Percentiles rank a stretch among this genome's conserved stretches.
These are phyloP conservation scores for Danio choprae DNA, from an alignment of 2,797 vertebrate genomes.

Conservation along the genomic window DNA sequence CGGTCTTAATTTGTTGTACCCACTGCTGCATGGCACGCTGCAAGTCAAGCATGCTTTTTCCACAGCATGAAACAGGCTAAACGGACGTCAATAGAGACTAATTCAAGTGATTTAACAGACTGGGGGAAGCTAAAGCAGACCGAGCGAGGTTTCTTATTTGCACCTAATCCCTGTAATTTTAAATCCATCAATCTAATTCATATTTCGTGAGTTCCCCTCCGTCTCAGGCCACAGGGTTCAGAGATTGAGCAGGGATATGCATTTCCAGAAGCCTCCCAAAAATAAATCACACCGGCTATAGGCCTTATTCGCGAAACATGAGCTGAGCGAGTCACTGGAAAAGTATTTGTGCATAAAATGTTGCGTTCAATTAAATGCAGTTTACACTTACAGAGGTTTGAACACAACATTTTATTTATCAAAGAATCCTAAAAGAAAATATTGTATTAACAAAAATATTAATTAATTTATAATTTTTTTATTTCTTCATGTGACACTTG, in stretches of 20 bases:
- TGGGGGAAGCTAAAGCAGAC: slow-evolving; percentile 50
- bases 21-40: slow-evolving; percentile 49
- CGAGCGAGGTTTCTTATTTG: slow-evolving; percentile 63
- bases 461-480: too few species aligned
- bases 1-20: slow-evolving; percentile 51
- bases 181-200: slow-evolving; percentile 54
- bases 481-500: too few species aligned
- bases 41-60: slow-evolving; percentile 59
- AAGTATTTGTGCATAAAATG: background rate
- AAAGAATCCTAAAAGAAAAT: background rate
- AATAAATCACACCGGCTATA: slow-evolving; percentile 59
- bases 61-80: slow-evolving; percentile 60
- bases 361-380: background rate
- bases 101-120: slow-evolving; percentile 39
- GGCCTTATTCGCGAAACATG: slow-evolving; percentile 13
- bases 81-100: slow-evolving; percentile 62
- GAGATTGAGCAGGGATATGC: slow-evolving; percentile 41
- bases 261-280: slow-evolving; percentile 50
- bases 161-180: slow-evolving; percentile 67
- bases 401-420: background rate
- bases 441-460: too few species aligned
- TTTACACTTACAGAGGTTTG: background rate
- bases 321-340: background rate
- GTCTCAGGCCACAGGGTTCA: slow-evolving; percentile 44
- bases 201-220: slow-evolving; percentile 53